Evolutionary conservation across 2,113 vertebrate genomes (phyloP).

Genomic region (Falcunculus frontatus): DNA sequence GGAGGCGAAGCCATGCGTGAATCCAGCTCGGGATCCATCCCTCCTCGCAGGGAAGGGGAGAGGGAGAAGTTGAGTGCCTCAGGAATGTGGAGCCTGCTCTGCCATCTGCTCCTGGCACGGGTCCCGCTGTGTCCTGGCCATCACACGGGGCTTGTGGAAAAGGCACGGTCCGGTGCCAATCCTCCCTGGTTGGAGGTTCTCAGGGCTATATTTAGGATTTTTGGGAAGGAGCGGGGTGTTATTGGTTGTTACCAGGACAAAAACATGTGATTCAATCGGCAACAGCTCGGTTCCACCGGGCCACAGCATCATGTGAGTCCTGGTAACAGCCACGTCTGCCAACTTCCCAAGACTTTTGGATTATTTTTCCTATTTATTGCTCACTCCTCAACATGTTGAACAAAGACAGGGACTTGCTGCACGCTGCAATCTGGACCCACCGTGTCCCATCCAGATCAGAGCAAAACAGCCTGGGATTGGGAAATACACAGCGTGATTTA

Average conservation of each 20-base stretch:
- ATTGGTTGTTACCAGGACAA: neutral
- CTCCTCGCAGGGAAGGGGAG: neutral
- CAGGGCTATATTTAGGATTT: neutral
- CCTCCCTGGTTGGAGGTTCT: neutral
- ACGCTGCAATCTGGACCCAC: neutral
- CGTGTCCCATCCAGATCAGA: neutral
- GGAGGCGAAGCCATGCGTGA: neutral
- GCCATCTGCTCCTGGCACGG: constrained; percentile 24
- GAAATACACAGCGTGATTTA: neutral
- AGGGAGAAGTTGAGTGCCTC: neutral
- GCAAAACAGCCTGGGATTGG: neutral
- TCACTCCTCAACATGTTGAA: neutral
- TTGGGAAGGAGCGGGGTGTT: neutral
- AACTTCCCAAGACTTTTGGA: neutral
- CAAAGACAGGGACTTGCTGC: neutral
- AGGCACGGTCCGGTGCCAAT: neutral
- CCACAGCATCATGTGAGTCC: constrained; percentile 12
- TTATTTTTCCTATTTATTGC: neutral
- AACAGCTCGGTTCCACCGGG: neutral
- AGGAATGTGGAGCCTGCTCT: neutral
- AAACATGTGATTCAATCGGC: constrained; percentile 25
- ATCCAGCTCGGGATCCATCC: neutral
- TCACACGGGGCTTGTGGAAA: neutral
- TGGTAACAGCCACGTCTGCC: neutral
- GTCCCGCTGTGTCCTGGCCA: accelerated